phyloP scores from a whole-genome alignment of 2,888 invertebrate species.

The Euplagia quadripunctaria region DNA sequence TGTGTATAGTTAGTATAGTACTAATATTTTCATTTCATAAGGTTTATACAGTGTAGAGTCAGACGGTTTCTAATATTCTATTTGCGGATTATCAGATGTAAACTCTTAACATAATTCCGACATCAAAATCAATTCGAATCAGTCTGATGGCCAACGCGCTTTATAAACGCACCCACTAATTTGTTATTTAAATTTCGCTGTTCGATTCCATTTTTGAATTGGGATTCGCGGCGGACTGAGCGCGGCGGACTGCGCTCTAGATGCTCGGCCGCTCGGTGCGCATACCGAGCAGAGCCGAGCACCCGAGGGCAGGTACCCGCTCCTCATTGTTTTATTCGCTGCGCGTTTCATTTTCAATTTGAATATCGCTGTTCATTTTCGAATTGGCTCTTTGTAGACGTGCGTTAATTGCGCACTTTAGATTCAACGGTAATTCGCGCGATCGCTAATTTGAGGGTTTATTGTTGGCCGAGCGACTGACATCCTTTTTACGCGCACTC shows the following conservation, averaged over 20 bases:
- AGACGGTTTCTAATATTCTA: conserved; percentile 46
- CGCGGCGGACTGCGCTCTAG: conserved; percentile 61
- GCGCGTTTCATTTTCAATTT: conserved; percentile 85
- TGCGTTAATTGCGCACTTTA: conserved; percentile 84
- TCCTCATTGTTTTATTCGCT: conserved; percentile 81
- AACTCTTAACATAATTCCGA: conserved; percentile 62
- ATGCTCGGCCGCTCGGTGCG: conserved; percentile 60
- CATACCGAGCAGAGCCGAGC: conserved; percentile 60
- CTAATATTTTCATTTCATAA: background rate
- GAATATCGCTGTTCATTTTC: conserved; percentile 85
- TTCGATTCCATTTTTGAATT: conserved; percentile 80
- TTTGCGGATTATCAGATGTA: conserved; percentile 39
- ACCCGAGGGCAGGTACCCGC: conserved; percentile 63
- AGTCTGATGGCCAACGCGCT: conserved; percentile 73
- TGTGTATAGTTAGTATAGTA: background rate
- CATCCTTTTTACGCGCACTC: conserved; percentile 76
- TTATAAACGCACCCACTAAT: conserved; percentile 78
- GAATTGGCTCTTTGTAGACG: conserved; percentile 83
- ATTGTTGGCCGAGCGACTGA: conserved; percentile 77
- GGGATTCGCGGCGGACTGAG: conserved; percentile 66
- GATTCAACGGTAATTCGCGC: conserved; percentile 84
- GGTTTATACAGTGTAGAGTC: conserved; percentile 25
- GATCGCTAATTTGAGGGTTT: conserved; percentile 84
- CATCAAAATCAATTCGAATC: conserved; percentile 76
- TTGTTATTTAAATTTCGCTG: conserved; percentile 82